These are phyloP conservation scores for Copsychus sechellarum DNA, from an alignment of 2,113 vertebrate genomes.

Conservation along the genomic window DNA sequence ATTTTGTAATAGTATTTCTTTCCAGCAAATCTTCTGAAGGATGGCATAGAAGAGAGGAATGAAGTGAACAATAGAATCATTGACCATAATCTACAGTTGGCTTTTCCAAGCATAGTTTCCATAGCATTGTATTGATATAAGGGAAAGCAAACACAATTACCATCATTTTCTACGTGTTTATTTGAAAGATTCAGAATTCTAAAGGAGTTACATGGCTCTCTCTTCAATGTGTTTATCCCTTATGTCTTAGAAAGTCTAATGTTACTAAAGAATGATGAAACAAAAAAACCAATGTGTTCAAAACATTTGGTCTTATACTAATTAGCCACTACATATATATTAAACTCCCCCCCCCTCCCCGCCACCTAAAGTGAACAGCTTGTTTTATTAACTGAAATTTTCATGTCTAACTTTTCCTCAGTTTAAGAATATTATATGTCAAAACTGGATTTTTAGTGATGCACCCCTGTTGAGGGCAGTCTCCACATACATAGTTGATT, in stretches of 20 bases:
- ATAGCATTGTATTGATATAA: neutral
- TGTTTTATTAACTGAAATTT: neutral
- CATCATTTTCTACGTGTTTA: neutral
- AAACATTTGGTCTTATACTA: neutral
- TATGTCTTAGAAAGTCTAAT: neutral
- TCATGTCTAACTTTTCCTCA: neutral
- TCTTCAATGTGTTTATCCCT: neutral
- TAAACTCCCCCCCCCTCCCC: fast-evolving
- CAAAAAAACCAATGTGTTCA: neutral
- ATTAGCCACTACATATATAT: neutral
- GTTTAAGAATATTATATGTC: neutral
- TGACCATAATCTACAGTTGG: neutral
- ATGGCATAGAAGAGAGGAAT: neutral
- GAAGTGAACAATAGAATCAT: neutral
- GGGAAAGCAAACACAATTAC: neutral
- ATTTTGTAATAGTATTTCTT: neutral
- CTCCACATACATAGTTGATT: neutral
- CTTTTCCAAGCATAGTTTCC: neutral
- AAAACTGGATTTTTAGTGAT: neutral
- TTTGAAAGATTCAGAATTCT: neutral
- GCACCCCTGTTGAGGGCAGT: slow-evolving; percentile 8
- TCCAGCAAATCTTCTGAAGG: neutral
- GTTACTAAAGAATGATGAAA: neutral
- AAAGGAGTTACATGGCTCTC: neutral
- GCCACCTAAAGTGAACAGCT: neutral